Evolutionary conservation across 2,888 invertebrate genomes (phyloP), one percentile per base, ranked within the genome.

Genomic region (Merodon equestris): DNA sequence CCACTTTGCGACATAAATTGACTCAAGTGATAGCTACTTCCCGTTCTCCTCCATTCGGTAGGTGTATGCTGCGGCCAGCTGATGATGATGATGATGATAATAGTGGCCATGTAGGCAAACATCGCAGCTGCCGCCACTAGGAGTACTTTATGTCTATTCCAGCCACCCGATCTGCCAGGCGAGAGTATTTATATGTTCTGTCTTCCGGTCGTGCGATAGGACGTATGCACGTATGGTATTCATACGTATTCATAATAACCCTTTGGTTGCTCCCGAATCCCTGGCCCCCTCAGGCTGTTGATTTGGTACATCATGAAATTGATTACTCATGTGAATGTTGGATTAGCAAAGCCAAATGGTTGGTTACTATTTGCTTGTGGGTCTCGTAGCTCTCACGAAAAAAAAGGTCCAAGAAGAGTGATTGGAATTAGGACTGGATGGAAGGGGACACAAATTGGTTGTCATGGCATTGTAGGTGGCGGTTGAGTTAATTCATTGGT

Each of bases 1-100:
- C 61, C 61, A 71, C 70, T 71, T 71, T 63, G 56, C 56, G 71
- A 71, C 56, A 71, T 71, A 63, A 71, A 63, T 71, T 71, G 61
- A 63, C 63, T 63, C 48, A 71, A 71, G 56, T 71, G 61, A 71
- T 71, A 71, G 53, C 47, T 48, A 27, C 54, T 48, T 47, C 47
- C 17, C 54, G 61, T 27, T 53, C 54, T 61, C 27, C 54, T 61
- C 27, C 36, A 12, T 19, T 36, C 44, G 7, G 40, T 27, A 7
- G 27, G 27, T 4, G 27, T 27, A 7, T 27, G 27, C 27, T 27
- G 27, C 53, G 53, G 9, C 27, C 47, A 36, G 14, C 34, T 40
- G 50, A 38, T 17, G 70, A 17, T 7, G 27, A 27, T 27, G 27
- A 27, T 27, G 2, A 27, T 27, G 27, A 7, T 27, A 27, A 7